Evolutionary conservation across 2,113 vertebrate genomes (phyloP).

Genomic region (Mesocricetus auratus): DNA sequence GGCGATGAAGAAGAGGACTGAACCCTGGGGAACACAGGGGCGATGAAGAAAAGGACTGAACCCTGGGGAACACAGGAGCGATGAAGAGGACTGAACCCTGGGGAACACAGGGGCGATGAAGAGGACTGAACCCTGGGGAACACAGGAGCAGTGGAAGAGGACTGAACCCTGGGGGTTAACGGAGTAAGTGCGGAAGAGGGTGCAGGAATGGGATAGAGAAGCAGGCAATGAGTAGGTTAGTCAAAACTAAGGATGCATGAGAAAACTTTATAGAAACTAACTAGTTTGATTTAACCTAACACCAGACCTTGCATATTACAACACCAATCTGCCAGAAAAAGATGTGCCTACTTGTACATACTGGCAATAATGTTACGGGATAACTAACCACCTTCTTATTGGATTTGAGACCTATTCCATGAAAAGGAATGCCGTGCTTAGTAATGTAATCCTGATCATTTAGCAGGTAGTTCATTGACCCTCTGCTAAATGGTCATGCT

Average conservation of each 20-base stretch:
- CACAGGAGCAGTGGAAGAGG: too few species aligned
- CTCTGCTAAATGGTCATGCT: not conserved
- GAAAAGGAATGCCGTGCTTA: not conserved
- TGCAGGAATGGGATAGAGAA: not conserved
- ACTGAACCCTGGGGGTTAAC: not conserved
- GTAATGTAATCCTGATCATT: not conserved
- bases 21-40: too few species aligned
- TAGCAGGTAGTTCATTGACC: not conserved
- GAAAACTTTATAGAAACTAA: not conserved
- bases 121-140: too few species aligned
- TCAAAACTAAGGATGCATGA: not conserved
- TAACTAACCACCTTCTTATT: not conserved
- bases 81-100: too few species aligned
- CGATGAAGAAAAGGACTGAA: too few species aligned
- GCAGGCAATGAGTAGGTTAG: not conserved
- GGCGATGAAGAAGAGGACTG: too few species aligned
- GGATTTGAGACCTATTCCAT: not conserved
- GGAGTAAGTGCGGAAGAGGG: not conserved
- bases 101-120: too few species aligned
- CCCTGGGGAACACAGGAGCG: too few species aligned
- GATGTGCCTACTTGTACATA: not conserved
- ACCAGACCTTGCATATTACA: not conserved
- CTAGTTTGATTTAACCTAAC: not conserved
- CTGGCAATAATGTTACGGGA: not conserved
- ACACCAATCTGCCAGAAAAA: not conserved